These are phyloP conservation scores for Drosophila sturtevanti DNA, from an alignment of 1,140 invertebrate species.

Conservation along the genomic window DNA sequence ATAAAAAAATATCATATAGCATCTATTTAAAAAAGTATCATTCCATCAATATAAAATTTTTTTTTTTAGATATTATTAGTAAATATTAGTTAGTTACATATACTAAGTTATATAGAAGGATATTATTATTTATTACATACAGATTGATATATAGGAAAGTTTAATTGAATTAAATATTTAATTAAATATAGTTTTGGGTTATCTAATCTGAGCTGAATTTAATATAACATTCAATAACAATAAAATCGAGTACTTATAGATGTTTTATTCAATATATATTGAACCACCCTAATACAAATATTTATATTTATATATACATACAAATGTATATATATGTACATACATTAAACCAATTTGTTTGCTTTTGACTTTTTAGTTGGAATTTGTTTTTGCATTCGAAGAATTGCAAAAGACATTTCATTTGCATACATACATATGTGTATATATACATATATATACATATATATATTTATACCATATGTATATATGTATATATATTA, in stretches of 20 bases:
- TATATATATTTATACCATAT: background rate
- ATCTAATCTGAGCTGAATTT: background rate
- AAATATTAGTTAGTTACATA: no score
- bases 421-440: background rate
- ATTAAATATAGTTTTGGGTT: no score
- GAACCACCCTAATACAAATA: slow-evolving; percentile 4
- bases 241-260: no score
- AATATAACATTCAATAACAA: no score
- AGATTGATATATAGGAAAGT: no score
- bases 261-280: background rate
- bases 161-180: no score
- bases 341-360: slow-evolving; percentile 7
- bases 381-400: background rate
- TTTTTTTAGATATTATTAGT: no score
- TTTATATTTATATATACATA: background rate
- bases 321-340: background rate
- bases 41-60: no score
- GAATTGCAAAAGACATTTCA: slow-evolving; percentile 8
- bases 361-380: background rate
- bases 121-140: no score
- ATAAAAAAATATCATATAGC: no score
- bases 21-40: no score
- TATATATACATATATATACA: background rate
- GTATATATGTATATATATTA: background rate
- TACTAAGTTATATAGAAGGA: no score